phyloP scores from a whole-genome alignment of 2,797 vertebrate genomes.

The Scarus forsteni region DNA sequence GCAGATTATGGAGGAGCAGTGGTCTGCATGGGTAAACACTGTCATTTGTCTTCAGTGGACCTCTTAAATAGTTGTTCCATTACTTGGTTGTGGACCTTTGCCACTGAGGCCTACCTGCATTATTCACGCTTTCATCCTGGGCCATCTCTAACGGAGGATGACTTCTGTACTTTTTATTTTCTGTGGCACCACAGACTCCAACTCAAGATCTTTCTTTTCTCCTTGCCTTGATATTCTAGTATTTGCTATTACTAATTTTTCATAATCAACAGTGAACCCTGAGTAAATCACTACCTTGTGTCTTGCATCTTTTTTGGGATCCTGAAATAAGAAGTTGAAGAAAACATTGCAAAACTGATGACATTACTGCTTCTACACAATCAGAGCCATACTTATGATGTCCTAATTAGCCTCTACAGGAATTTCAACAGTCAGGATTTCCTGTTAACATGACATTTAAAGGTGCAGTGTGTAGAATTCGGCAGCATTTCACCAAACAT shows the following conservation, averaged over 20 bases:
- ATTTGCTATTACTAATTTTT: not conserved
- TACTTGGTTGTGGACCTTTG: not conserved
- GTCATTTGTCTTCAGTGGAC: not conserved
- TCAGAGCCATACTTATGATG: too few relatives aligned
- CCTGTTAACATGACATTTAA: too few relatives aligned
- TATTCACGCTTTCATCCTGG: not conserved
- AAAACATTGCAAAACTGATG: too few relatives aligned
- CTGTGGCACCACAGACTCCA: not conserved
- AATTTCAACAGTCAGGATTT: too few relatives aligned
- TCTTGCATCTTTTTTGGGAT: too few relatives aligned
- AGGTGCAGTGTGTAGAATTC: too few relatives aligned
- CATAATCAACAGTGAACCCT: too few relatives aligned
- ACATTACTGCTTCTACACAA: too few relatives aligned
- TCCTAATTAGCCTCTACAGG: too few relatives aligned
- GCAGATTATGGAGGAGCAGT: not conserved
- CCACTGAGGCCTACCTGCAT: not conserved
- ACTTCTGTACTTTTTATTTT: not conserved
- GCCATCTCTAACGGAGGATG: not conserved
- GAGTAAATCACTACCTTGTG: too few relatives aligned
- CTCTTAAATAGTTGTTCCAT: not conserved
- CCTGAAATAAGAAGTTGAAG: too few relatives aligned
- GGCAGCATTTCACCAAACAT: too few relatives aligned
- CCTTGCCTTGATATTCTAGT: not conserved
- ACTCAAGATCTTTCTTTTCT: not conserved
- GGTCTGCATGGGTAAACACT: not conserved